Conservation (phyloP, 1,140 invertebrate species). For the Ctenoplectra terminalis region DNA sequence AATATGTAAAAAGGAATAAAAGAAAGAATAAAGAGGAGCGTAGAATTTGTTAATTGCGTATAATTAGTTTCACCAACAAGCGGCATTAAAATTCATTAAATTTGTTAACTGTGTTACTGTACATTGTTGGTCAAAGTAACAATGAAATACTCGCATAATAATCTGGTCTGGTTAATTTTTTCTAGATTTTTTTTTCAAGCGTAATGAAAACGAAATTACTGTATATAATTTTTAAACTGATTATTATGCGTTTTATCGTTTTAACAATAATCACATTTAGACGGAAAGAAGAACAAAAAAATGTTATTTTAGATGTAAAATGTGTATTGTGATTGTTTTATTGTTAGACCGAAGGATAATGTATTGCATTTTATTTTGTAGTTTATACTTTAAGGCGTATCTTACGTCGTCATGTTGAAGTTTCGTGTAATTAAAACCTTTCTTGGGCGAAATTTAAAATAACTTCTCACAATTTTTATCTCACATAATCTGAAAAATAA, state of each 20-base stretch:
- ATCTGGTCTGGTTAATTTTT: constrained; percentile 2
- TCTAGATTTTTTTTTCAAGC: not conserved
- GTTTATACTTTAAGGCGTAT: not conserved
- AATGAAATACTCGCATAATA: constrained; percentile 35
- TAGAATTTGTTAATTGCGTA: not conserved
- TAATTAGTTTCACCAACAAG: not conserved
- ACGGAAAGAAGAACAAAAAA: not conserved
- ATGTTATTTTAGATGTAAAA: constrained; percentile 12
- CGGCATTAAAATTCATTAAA: not conserved
- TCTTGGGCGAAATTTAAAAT: too few relatives aligned
- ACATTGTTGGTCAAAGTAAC: constrained; percentile 3
- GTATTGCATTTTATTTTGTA: constrained; percentile 3
- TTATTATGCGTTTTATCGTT: constrained; percentile 18
- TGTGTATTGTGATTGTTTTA: constrained; percentile 39
- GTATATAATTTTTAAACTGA: not conserved
- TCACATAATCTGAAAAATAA: too few relatives aligned
- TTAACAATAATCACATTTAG: not conserved
- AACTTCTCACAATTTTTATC: too few relatives aligned
- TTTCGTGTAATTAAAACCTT: not conserved
- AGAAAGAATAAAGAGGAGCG: not conserved
- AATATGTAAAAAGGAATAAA: not conserved
- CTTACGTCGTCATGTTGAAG: constrained; percentile 17
- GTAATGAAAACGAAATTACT: not conserved
- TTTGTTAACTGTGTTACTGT: constrained; percentile 6
- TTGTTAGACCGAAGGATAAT: constrained; percentile 14